A percentile compares a stretch with the other conserved stretches of the same genome.
Evolutionary conservation across 64 coral and sea anemone genomes (phyloP).

Genomic region (Montipora cactus): DNA sequence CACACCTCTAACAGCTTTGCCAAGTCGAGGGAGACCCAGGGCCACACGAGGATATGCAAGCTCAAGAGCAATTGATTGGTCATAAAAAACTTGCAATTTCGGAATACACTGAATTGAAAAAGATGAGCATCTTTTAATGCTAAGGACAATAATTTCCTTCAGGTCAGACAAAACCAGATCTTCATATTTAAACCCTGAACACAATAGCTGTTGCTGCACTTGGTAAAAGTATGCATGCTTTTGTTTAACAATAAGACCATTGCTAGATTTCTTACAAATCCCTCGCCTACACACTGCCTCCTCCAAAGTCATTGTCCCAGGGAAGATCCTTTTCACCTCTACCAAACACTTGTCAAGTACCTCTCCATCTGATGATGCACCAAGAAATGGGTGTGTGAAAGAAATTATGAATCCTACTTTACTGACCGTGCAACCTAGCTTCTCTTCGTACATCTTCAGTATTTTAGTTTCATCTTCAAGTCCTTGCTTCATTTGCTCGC

Average conservation of each 20-base stretch:
- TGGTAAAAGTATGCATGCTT: slow-evolving; percentile 40
- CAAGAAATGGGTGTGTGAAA: neutral
- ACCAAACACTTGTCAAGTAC: slow-evolving; percentile 19
- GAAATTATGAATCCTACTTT: slow-evolving; percentile 57
- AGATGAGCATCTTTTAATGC: neutral
- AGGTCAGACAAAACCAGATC: slow-evolving; percentile 12
- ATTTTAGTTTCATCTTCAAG: slow-evolving; percentile 36
- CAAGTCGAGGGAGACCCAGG: neutral
- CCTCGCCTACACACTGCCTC: neutral
- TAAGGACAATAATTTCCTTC: neutral
- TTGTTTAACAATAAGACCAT: neutral
- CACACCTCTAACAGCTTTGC: neutral
- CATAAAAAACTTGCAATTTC: neutral
- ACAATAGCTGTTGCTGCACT: slow-evolving; percentile 30
- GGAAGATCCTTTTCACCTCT: neutral
- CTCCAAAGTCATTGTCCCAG: no score
- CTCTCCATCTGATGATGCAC: slow-evolving; percentile 21
- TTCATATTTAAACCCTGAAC: neutral
- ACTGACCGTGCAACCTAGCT: slow-evolving; percentile 35
- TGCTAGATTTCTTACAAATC: neutral
- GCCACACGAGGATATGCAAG: slow-evolving; percentile 6
- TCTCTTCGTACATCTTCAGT: neutral
- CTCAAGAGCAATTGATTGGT: neutral
- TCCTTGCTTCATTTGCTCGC: slow-evolving; percentile 10
- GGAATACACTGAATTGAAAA: neutral